Evolutionary conservation across 2,888 invertebrate genomes (phyloP).

Genomic region (Tuta absoluta): DNA sequence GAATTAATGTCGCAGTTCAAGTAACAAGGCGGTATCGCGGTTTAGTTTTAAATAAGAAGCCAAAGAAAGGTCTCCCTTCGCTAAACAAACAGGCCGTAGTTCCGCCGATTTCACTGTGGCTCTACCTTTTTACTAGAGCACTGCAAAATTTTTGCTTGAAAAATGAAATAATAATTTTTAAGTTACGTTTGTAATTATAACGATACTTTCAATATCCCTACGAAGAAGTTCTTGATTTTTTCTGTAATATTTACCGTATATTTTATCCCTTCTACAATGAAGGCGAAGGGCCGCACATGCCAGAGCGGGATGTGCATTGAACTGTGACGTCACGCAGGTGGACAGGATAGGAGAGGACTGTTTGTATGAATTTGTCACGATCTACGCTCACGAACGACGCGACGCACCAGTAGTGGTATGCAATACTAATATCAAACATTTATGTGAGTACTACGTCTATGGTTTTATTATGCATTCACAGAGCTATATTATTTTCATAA

Average conservation of each 20-base stretch:
- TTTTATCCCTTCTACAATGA: too few relatives aligned
- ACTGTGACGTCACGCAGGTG: constrained; percentile 23
- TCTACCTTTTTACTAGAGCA: too few relatives aligned
- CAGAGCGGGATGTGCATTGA: background rate
- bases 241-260: too few relatives aligned
- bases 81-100: constrained; percentile 44
- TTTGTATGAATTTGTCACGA: background rate
- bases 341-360: background rate
- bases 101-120: constrained; percentile 51
- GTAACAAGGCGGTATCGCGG: background rate
- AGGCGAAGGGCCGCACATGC: background rate
- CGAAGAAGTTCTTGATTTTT: too few relatives aligned
- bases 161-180: too few relatives aligned
- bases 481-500: too few relatives aligned
- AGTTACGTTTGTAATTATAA: too few relatives aligned
- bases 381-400: too few relatives aligned
- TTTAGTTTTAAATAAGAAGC: constrained; percentile 14
- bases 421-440: background rate
- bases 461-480: too few relatives aligned
- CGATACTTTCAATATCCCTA: too few relatives aligned
- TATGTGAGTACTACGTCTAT: too few relatives aligned
- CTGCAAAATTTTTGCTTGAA: too few relatives aligned
- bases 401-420: background rate
- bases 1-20: background rate
- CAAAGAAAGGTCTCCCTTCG: constrained; percentile 34